Conservation (phyloP, 2,113 vertebrate species). For the Esox niger region DNA sequence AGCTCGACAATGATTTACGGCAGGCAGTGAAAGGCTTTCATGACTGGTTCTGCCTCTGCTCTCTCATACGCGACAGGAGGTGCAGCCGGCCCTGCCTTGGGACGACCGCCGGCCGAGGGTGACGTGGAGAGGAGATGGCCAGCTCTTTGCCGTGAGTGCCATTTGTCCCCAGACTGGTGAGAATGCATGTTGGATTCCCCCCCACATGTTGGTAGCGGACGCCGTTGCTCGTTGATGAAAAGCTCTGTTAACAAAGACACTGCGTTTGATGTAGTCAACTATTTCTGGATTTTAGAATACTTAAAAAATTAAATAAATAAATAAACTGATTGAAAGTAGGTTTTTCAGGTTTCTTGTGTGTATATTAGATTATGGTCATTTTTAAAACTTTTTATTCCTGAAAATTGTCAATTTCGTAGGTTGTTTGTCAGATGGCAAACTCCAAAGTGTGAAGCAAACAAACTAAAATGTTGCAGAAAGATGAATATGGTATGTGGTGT, state of each 20-base stretch:
- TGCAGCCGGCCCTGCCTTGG: slow-evolving; percentile 77
- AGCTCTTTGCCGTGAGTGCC: slow-evolving; percentile 88
- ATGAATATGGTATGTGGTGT: no score
- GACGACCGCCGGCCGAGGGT: slow-evolving; percentile 82
- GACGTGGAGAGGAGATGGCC: slow-evolving; percentile 93
- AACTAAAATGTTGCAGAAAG: no score
- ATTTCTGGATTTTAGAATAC: no score
- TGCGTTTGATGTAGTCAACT: no score
- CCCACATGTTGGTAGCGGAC: no score
- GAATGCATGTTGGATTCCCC: slow-evolving; percentile 57
- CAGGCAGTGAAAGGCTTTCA: not conserved
- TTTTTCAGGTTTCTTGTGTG: slow-evolving; percentile 82
- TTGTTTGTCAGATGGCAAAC: no score
- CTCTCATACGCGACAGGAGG: slow-evolving; percentile 67
- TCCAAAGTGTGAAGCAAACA: no score
- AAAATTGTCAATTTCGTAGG: not conserved
- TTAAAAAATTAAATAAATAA: no score
- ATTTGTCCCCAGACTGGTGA: slow-evolving; percentile 81
- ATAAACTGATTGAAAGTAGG: slow-evolving; percentile 56
- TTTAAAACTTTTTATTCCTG: not conserved
- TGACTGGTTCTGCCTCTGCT: not conserved
- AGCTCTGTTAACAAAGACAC: no score
- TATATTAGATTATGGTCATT: no score
- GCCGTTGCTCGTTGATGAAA: no score
- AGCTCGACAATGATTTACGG: not conserved